These are phyloP conservation scores for Callipepla squamata DNA, from an alignment of 2,113 vertebrate species.

Conservation along the genomic window DNA sequence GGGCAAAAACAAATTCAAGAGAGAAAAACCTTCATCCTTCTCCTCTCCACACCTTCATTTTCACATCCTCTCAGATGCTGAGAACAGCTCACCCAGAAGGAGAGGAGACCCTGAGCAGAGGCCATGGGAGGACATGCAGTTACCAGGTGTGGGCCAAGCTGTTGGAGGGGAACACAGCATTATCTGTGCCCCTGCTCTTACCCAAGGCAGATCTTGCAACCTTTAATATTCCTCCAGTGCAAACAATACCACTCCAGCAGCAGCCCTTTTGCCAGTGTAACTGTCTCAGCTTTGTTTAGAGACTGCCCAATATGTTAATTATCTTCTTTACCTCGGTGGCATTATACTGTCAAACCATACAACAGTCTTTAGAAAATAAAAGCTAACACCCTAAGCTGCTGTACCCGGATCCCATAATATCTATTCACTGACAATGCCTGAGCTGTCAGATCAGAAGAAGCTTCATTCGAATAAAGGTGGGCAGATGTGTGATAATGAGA, in stretches of 20 bases:
- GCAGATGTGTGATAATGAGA: constrained; percentile 99
- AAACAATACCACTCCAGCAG: background rate
- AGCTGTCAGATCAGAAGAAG: constrained; percentile 93
- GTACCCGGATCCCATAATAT: constrained; percentile 79
- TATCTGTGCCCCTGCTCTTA: background rate
- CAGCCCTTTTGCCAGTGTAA: constrained; percentile 36
- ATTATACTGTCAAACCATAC: constrained; percentile 79
- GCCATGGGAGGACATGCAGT: background rate
- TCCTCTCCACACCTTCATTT: background rate
- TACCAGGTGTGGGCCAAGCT: background rate
- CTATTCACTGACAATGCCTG: constrained; percentile 84
- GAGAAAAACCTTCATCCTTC: background rate
- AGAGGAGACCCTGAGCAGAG: rapidly evolving
- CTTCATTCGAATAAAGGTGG: constrained; percentile 93
- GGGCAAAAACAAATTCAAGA: background rate
- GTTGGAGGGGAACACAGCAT: rapidly evolving
- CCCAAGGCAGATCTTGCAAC: background rate
- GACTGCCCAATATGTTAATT: constrained; percentile 92
- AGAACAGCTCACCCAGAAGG: background rate
- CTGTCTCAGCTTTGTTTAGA: constrained; percentile 78
- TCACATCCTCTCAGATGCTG: background rate
- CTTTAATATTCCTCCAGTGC: constrained; percentile 39
- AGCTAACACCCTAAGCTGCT: constrained; percentile 72
- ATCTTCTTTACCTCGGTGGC: constrained; percentile 77
- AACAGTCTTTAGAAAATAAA: constrained; percentile 84